These are phyloP conservation scores for Hydrolagus colliei DNA, from an alignment of 2,797 vertebrate species.

Conservation along the genomic window DNA sequence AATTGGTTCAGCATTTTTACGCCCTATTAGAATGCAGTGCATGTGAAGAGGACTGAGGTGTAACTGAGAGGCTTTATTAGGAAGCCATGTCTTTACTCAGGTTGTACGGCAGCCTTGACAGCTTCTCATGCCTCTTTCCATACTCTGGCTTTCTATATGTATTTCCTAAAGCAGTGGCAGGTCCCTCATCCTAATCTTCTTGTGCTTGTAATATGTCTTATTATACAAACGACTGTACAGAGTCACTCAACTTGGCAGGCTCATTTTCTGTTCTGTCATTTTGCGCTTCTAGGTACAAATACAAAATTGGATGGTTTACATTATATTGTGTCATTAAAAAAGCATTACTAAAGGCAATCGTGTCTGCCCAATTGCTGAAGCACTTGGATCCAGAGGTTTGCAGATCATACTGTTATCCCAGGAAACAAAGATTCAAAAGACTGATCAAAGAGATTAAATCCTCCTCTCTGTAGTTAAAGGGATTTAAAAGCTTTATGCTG, in stretches of 20 bases:
- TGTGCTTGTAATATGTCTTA: constrained; percentile 52
- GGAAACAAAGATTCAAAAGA: neutral
- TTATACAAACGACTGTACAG: constrained; percentile 50
- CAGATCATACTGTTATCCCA: neutral
- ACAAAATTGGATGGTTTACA: neutral
- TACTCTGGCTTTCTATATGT: constrained; percentile 42
- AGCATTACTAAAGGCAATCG: neutral
- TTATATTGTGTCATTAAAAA: neutral
- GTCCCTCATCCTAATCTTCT: constrained; percentile 36
- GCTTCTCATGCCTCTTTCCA: constrained; percentile 1
- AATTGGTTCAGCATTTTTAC: constrained; percentile 2
- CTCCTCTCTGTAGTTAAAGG: neutral
- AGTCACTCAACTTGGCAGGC: constrained; percentile 57
- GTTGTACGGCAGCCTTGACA: neutral
- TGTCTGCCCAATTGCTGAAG: neutral
- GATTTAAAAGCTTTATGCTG: neutral
- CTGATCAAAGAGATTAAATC: neutral
- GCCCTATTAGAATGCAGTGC: neutral
- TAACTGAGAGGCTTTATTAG: neutral
- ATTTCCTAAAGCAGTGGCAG: constrained; percentile 42
- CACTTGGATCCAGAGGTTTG: neutral
- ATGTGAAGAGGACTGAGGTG: neutral
- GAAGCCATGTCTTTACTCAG: neutral
- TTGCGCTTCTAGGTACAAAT: constrained; percentile 38
- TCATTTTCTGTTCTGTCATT: constrained; percentile 60